These are phyloP conservation scores for Isurus oxyrinchus DNA, from an alignment of 2,113 vertebrate species.

Conservation along the genomic window DNA sequence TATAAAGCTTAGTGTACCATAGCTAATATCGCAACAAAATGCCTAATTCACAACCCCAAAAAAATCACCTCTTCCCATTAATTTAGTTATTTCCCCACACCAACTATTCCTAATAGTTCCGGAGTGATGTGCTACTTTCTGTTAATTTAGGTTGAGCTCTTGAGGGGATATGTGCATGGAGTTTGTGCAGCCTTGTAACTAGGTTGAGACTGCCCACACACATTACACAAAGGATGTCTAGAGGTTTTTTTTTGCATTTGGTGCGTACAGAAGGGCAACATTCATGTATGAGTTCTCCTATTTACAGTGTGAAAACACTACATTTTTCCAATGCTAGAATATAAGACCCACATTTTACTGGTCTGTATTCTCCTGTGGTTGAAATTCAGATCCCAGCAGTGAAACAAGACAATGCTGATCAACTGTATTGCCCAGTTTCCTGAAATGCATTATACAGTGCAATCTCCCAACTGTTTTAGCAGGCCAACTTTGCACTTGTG, in stretches of 20 bases:
- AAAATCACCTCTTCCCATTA: too few relatives aligned
- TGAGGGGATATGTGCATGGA: background rate
- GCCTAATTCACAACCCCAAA: too few relatives aligned
- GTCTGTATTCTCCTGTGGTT: background rate
- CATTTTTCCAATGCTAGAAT: background rate
- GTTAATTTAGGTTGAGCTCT: background rate
- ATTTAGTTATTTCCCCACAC: too few relatives aligned
- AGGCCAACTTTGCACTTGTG: background rate
- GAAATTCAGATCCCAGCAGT: background rate
- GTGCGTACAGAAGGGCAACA: background rate
- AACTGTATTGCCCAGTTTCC: background rate
- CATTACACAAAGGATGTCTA: background rate
- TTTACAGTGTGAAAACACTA: background rate
- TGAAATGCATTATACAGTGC: background rate
- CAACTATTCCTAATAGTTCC: too few relatives aligned
- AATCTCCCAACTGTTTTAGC: background rate
- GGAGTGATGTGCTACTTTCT: too few relatives aligned
- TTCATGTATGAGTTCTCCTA: background rate
- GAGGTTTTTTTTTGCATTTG: background rate
- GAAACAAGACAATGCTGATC: background rate
- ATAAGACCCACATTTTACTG: background rate
- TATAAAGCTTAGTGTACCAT: too few relatives aligned
- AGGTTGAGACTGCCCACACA: background rate
- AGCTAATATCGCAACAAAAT: too few relatives aligned
- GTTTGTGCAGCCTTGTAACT: background rate